Evolutionary conservation across 2,888 invertebrate species (phyloP).

Genomic region (Pollenia labialis): DNA sequence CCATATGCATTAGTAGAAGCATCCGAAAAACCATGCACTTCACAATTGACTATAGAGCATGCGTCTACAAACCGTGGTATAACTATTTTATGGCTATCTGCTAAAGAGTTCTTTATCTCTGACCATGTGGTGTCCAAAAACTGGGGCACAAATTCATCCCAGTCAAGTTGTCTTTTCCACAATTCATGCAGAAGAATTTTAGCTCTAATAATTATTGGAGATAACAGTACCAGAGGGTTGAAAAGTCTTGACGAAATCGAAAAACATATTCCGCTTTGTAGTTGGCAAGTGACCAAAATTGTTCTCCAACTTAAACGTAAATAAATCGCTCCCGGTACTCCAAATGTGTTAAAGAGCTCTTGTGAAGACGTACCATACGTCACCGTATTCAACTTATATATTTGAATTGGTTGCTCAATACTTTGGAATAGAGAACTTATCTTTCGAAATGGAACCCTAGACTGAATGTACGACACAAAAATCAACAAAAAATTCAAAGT

Average conservation of each 20-base stretch:
- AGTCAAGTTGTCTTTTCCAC: conserved; percentile 35
- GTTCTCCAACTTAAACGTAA: conserved; percentile 17
- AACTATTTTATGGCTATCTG: background rate
- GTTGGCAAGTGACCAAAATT: conserved; percentile 44
- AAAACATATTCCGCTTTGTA: conserved; percentile 60
- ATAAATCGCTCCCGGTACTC: background rate
- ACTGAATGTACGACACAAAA: too few relatives aligned
- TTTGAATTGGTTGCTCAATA: conserved; percentile 11
- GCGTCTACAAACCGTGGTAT: conserved; percentile 28
- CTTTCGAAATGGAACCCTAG: background rate
- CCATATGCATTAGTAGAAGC: conserved; percentile 38
- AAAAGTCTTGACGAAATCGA: conserved; percentile 50
- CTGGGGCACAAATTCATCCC: conserved; percentile 34
- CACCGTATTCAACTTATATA: conserved; percentile 49
- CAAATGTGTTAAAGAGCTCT: conserved; percentile 59
- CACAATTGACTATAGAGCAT: background rate
- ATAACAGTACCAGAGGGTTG: too few relatives aligned
- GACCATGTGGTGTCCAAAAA: conserved; percentile 20
- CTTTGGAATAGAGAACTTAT: conserved; percentile 31
- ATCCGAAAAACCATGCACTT: conserved; percentile 17
- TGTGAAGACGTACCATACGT: conserved; percentile 39
- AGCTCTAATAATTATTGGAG: too few relatives aligned
- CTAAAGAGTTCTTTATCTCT: background rate
- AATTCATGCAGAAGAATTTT: conserved; percentile 43
- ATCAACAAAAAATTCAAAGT: too few relatives aligned